A percentile compares a stretch with the other conserved stretches of the same genome.
These are phyloP conservation scores for Atherinomorus stipes DNA, from an alignment of 2,113 vertebrate genomes.

Conservation along the genomic window DNA sequence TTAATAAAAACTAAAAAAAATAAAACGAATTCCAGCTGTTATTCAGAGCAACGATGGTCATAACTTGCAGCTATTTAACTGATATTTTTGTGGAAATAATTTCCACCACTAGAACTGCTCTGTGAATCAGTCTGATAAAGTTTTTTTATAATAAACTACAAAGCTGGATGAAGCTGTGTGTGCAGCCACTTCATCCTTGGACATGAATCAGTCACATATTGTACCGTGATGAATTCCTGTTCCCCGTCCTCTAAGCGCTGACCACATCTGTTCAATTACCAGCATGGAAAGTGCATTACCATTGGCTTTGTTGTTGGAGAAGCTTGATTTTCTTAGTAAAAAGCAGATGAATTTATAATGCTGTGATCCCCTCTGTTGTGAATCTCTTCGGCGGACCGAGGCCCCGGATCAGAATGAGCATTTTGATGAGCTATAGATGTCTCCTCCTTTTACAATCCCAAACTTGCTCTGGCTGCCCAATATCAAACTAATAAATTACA, in stretches of 20 bases:
- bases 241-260: constrained; percentile 70
- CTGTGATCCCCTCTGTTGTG: constrained; percentile 73
- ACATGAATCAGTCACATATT: constrained; percentile 71
- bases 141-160: constrained; percentile 40
- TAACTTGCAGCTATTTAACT: too few relatives aligned
- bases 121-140: constrained; percentile 30
- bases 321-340: constrained; percentile 80
- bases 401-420: constrained; percentile 75
- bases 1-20: too few relatives aligned
- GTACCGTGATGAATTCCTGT: constrained; percentile 70
- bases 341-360: constrained; percentile 81
- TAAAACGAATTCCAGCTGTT: too few relatives aligned
- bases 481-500: constrained; percentile 89
- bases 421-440: constrained; percentile 81
- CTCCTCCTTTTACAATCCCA: constrained; percentile 81
- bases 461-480: constrained; percentile 82
- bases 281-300: constrained; percentile 82
- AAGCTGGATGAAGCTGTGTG: constrained; percentile 52
- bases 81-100: not conserved
- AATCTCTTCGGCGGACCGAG: constrained; percentile 62
- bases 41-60: too few relatives aligned
- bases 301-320: constrained; percentile 82
- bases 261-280: constrained; percentile 84
- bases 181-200: constrained; percentile 70
- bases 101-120: not conserved